Evolutionary conservation across 2,113 vertebrate species (phyloP), one percentile per base, ranked within the genome.

Genomic region (Alectura lathami): DNA sequence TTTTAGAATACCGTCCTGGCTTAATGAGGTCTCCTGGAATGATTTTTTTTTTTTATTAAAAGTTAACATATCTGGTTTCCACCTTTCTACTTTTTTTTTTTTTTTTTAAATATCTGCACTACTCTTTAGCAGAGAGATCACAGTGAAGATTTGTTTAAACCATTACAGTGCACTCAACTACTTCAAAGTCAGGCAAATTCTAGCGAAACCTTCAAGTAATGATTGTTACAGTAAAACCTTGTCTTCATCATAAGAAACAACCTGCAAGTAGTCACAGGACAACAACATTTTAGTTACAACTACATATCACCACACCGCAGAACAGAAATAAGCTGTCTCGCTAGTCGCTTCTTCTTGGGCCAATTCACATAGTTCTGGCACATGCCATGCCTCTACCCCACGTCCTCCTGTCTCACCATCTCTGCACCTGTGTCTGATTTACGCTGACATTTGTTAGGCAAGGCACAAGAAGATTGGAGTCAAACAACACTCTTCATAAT

Each of bases 11-110:
- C 56, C 74, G 2, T 96, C 95, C 93, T 95, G 95, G 85, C 93
- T 97, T 98, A 97, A 97, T 93, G 70, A 98, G 96, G 83, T 94
- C 97, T 97, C 94, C 94, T 97, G 93, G 91, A 98, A 97, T 96
- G 96, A 97, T 96, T 97, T 97, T 57, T 96, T 97, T 57, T 96
- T 94, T 97, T 97, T 94, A 94, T 94, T 76, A 97, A 94, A 96
- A 95, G 91, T 95, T 96, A 95, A 82, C 91, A 91, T 93, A 92
- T 86, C 72, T 93, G 59, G 23, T 86, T 94, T 95, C 94, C 86
- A 97, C 88, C 91, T 87, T 97, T 97, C 87, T 83, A 79, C 8
- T 17, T 67, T 72, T 47, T 90, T 67, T 67, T 45, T 53, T 42
- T 51, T 66, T 64, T 72, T 56, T 3, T 53, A 57, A 43, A 23